Percentiles rank a stretch among this genome's conserved stretches.
Conservation (phyloP, 2,113 vertebrate species). For the Desmodus rotundus region DNA sequence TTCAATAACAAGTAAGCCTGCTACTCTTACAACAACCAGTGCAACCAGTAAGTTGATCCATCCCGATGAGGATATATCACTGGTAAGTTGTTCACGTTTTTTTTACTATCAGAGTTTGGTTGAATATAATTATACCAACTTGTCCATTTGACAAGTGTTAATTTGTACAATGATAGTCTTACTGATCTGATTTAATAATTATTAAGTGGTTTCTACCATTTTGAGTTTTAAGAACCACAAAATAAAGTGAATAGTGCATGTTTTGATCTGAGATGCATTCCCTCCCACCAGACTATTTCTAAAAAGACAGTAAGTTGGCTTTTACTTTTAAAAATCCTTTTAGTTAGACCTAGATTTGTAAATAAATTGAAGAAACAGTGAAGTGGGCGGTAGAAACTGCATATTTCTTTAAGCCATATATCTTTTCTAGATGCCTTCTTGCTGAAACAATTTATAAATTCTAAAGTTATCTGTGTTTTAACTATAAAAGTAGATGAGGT, state of each 20-base stretch:
- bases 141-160: not conserved
- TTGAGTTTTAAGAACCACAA: not conserved
- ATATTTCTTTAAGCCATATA: not conserved
- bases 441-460: not conserved
- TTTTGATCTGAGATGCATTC: slow-evolving; percentile 1
- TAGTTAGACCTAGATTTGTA: not conserved
- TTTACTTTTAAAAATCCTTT: not conserved
- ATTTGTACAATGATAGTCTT: not conserved
- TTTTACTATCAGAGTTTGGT: slow-evolving; percentile 17
- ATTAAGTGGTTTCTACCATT: not conserved
- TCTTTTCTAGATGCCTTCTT: not conserved
- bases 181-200: not conserved
- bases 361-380: not conserved
- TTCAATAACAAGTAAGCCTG: slow-evolving; percentile 98
- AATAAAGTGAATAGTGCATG: not conserved
- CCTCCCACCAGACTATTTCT: not conserved
- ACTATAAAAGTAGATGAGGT: not conserved
- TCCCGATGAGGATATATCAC: slow-evolving; percentile 99
- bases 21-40: slow-evolving; percentile 97
- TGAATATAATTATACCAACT: not conserved
- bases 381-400: not conserved
- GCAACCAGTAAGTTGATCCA: slow-evolving; percentile 99
- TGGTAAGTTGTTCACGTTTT: slow-evolving; percentile 90
- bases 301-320: not conserved
- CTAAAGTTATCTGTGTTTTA: not conserved